phyloP scores from a whole-genome alignment of 1,140 invertebrate species.

The Tetraneura akinire region DNA sequence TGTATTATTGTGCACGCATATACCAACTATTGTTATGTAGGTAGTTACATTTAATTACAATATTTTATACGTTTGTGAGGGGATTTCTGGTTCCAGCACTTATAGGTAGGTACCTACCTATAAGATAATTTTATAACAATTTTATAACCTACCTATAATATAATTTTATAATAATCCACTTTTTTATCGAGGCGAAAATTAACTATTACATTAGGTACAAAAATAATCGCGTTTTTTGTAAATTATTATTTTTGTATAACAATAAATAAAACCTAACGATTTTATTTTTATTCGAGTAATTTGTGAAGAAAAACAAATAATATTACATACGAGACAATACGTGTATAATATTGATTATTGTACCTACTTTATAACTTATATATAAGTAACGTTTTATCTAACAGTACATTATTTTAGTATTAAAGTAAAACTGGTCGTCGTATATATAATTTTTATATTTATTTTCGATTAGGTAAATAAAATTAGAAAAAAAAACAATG shows the following conservation, averaged over 20 bases:
- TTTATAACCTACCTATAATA: too few species aligned
- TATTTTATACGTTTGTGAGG: background rate
- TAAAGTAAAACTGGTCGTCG: too few species aligned
- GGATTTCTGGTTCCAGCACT: background rate
- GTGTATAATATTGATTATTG: background rate
- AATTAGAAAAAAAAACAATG: too few species aligned
- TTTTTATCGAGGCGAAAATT: background rate
- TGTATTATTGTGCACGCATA: too few species aligned
- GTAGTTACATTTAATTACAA: background rate
- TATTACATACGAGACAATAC: background rate
- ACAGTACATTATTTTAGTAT: too few species aligned
- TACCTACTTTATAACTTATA: too few species aligned
- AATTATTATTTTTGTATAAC: background rate
- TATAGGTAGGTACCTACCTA: too few species aligned
- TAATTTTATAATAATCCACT: background rate
- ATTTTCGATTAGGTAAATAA: too few species aligned
- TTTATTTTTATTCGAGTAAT: background rate
- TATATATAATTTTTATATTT: too few species aligned
- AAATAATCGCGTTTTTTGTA: background rate
- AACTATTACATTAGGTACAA: background rate
- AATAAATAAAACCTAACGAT: background rate
- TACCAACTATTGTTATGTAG: background rate
- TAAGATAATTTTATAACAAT: too few species aligned
- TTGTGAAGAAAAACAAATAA: background rate
- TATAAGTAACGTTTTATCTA: too few species aligned